Percentiles rank a stretch among this genome's conserved stretches.
These are phyloP conservation scores for Sthenelais limicola DNA, from an alignment of 2,888 invertebrate genomes.

Conservation along the genomic window DNA sequence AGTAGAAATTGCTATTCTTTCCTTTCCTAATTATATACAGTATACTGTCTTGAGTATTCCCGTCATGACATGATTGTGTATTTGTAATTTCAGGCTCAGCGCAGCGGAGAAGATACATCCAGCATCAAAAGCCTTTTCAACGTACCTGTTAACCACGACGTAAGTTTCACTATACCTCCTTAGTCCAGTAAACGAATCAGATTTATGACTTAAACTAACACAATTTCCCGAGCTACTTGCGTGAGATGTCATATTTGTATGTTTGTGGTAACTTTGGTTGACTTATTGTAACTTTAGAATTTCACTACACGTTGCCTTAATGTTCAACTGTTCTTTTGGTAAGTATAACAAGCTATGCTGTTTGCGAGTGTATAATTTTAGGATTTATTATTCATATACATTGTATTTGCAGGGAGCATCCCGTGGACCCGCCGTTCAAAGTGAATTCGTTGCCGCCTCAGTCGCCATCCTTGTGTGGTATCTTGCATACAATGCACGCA, in stretches of 20 bases:
- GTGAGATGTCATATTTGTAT: too few relatives aligned
- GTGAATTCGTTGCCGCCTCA: conserved; percentile 88
- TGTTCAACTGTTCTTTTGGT: too few relatives aligned
- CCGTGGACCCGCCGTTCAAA: conserved; percentile 93
- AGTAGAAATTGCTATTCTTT: too few relatives aligned
- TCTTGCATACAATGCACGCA: conserved; percentile 80
- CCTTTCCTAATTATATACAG: too few relatives aligned
- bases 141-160: conserved; percentile 81
- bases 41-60: too few relatives aligned
- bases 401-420: conserved; percentile 79
- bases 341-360: too few relatives aligned
- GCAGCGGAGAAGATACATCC: conserved; percentile 79
- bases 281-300: too few relatives aligned
- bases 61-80: too few relatives aligned
- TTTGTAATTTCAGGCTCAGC: conserved; percentile 69
- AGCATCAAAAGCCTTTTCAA: conserved; percentile 81
- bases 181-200: neutral
- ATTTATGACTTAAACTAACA: neutral
- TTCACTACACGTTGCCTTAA: too few relatives aligned
- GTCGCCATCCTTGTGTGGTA: conserved; percentile 87
- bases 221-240: too few relatives aligned
- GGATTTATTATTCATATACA: neutral
- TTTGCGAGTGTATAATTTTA: neutral
- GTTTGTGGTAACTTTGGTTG: too few relatives aligned
- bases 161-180: conserved; percentile 77